Percentiles rank a stretch among this genome's conserved stretches.
phyloP scores from a whole-genome alignment of 2,888 invertebrate species.

The Hirtodrosophila alboralis region DNA sequence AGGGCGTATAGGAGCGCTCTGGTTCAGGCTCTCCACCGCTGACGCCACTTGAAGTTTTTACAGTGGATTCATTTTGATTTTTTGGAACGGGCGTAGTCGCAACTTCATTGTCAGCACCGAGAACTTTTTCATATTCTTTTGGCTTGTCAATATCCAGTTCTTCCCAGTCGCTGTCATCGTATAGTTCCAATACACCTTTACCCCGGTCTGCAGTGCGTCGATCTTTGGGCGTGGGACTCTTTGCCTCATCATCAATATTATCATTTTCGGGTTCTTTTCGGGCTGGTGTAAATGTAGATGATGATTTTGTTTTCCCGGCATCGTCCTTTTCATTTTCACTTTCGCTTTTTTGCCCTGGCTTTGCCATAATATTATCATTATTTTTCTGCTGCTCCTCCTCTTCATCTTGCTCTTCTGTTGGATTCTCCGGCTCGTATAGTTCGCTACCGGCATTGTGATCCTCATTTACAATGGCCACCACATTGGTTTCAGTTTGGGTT shows the following conservation, averaged over 20 bases:
- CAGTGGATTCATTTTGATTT: constrained; percentile 11
- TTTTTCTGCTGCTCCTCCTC: too few relatives aligned
- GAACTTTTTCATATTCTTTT: constrained; percentile 63
- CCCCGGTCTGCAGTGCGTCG: constrained; percentile 56
- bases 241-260: constrained; percentile 41
- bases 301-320: constrained; percentile 17
- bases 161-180: constrained; percentile 86
- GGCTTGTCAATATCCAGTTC: constrained; percentile 83
- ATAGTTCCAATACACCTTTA: constrained; percentile 85
- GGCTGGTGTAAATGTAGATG: background rate
- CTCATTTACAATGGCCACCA: constrained; percentile 24
- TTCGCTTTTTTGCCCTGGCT: background rate
- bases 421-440: constrained; percentile 83
- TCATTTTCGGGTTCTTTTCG: constrained; percentile 14
- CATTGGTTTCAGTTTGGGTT: constrained; percentile 28
- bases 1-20: constrained; percentile 90
- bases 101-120: constrained; percentile 84
- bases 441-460: constrained; percentile 51
- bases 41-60: too few relatives aligned
- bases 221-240: constrained; percentile 58
- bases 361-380: constrained; percentile 26
- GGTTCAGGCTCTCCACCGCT: constrained; percentile 85
- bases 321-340: constrained; percentile 13
- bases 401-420: constrained; percentile 70
- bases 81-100: constrained; percentile 6